Evolutionary conservation across 2,888 invertebrate genomes (phyloP).

Genomic region (Parnassius apollo): DNA sequence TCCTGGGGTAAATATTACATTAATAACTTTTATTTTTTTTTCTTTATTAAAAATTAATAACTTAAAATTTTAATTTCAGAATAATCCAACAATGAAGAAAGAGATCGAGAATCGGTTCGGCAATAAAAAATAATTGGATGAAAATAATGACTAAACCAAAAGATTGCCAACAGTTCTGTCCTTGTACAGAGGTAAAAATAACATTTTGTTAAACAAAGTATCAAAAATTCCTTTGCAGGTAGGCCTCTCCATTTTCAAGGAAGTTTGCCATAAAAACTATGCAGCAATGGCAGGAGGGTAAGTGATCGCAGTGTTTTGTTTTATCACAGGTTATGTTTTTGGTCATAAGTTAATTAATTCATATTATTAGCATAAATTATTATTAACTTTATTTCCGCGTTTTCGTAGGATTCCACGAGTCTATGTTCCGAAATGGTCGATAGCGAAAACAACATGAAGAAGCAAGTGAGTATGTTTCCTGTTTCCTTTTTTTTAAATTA

Average conservation of each 20-base stretch:
- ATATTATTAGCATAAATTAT: too few species aligned
- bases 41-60: neutral
- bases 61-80: conserved; percentile 37
- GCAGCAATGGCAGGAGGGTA: too few species aligned
- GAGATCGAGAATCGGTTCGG: conserved; percentile 45
- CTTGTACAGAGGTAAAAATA: conserved; percentile 29
- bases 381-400: conserved; percentile 7
- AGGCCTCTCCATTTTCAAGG: too few species aligned
- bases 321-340: too few species aligned
- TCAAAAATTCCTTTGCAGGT: too few species aligned
- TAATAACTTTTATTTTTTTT: conserved; percentile 1
- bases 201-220: too few species aligned
- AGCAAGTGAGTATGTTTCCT: conserved; percentile 13
- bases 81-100: conserved; percentile 42
- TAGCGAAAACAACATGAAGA: conserved; percentile 11
- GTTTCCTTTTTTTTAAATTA: neutral
- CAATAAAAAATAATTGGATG: conserved; percentile 28
- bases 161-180: conserved; percentile 25
- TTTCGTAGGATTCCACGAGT: conserved; percentile 3
- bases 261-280: too few species aligned
- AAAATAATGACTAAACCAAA: conserved; percentile 27
- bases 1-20: conserved; percentile 40
- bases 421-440: conserved; percentile 6
- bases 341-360: too few species aligned
- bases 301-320: too few species aligned